Base-by-base conservation (phyloP, 1,140 invertebrate genomes). In the Drosophila nannoptera region DNA sequence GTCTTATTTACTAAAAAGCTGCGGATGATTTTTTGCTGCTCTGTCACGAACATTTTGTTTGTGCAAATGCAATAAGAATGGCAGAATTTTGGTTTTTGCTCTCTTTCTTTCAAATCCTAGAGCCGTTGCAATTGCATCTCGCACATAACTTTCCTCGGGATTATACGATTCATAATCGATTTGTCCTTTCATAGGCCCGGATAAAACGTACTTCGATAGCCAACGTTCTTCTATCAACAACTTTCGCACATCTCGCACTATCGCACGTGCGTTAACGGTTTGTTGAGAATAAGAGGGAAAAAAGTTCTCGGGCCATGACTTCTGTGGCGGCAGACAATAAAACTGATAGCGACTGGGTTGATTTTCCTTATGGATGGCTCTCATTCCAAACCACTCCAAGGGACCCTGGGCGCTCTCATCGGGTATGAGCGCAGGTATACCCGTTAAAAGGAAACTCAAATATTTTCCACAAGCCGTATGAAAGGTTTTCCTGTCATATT, bases 371-470 rank as follows among this genome's bases (percentile, higher is more conserved):
- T 7, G 3, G 22, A 54, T 40, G 4, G 2, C 29, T n/a, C 7
- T 6, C 36, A 54, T 40, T 40, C 5, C 4, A 12, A 54, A 38
- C 35, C 14, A 29, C 11, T 54, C 35, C 9, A n/a, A 29, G 0
- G 16, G 40, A 43, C 40, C 12, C 40, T 4, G 5, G 0, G 14
- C 8, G 2, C 31, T 49, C n/a, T 14, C 40, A 43, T 43, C 40
- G 40, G n/a, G 29, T 5, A 8, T 11, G 33, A 12, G 14, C 12
- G 14, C 22, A 6, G n/a, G 33, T 22, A 14, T 16, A 9, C 36
- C 52, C 52, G 29, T 40, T n/a, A 54, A n/a, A 54, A 54, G 35
- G 7, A 29, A 35, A 40, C 35, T 22, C 5, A 54, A 40, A 22
- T 54, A 8, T 4, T 8, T 40, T 4, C 4, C 29, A 11, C 52